Evolutionary conservation across 1,140 invertebrate species (phyloP), one percentile per base, ranked within the genome.

Genomic region (Pogonomyrmex barbatus): DNA sequence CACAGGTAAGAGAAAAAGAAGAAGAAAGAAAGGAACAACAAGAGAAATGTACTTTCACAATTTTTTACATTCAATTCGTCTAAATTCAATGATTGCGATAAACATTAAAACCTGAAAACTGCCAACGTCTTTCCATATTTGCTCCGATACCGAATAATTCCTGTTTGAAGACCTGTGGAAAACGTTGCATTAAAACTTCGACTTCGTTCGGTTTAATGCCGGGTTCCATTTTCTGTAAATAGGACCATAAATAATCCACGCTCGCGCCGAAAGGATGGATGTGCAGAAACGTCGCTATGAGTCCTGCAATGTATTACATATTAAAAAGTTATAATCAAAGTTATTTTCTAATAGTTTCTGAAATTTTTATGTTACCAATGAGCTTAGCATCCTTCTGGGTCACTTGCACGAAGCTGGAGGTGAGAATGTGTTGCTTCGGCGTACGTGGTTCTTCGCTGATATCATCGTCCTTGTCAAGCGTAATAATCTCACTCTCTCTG

Each of bases 221-320:
- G 2, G 96, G 95, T 70, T 97, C 96, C 81, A 97, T 95, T 95
- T 97, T 97, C 93, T 97, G 97, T 70, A 98, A 95, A 94, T 98
- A 98, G 4, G 97, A 98, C 96, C 97, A 97, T 88, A 98, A 96
- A 92, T 98, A 98, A 93, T 98, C 97, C 4, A 98, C 96, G 81
- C 97, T 97, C 2, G 98, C 97, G 60, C 98, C 98, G 92, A 97
- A 97, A 0, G 98, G 98, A 95, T 98, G 98, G 62, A 98, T 97
- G 92, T 98, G 97, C 47, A 98, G 96, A 95, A 98, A 98, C 54
- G 97, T 97, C 24, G 97, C 97, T 67, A 98, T 96, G 56, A 98
- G 95, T 86, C 97, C 97, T 97, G 88, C 2, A 89, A 89, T 10
- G 0, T 14, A 17, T 17, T 12, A 47, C 9, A 33, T 9, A 0